Percentiles rank a stretch among this genome's conserved stretches.
Conservation (phyloP, 2,797 vertebrate genomes). For the Intellagama lesueurii region DNA sequence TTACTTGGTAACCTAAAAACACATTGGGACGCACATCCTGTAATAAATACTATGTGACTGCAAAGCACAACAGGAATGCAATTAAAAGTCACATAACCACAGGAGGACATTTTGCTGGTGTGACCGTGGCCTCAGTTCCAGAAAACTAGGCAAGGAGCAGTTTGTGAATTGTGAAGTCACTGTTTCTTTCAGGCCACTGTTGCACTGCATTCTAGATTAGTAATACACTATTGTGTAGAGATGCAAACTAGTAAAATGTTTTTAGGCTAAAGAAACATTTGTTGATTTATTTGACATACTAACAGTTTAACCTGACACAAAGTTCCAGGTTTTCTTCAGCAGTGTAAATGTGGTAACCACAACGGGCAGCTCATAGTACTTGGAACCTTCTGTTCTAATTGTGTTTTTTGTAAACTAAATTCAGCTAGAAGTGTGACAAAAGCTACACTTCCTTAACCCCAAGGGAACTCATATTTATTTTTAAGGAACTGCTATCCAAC, state of each 20-base stretch:
- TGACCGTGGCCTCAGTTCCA: neutral
- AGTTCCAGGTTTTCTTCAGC: too few species aligned
- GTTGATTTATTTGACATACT: neutral
- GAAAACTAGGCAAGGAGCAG: neutral
- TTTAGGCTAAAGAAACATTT: neutral
- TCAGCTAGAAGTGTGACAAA: neutral
- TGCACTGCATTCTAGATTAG: neutral
- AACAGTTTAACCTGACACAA: too few species aligned
- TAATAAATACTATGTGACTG: too few species aligned
- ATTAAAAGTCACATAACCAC: too few species aligned
- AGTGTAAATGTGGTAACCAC: neutral
- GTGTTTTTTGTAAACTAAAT: neutral
- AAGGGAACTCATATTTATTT: neutral
- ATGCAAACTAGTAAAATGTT: neutral
- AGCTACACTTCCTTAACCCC: neutral
- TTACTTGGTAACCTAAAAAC: too few species aligned
- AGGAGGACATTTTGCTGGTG: too few species aligned
- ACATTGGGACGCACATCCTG: too few species aligned
- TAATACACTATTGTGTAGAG: neutral
- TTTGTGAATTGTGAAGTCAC: neutral
- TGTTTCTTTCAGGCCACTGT: neutral
- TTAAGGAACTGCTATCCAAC: too few species aligned
- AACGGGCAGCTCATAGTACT: fast-evolving
- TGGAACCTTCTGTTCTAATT: neutral
- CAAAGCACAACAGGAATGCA: too few species aligned